Conservation (phyloP, 2,797 vertebrate species). For the Champsocephalus esox region DNA sequence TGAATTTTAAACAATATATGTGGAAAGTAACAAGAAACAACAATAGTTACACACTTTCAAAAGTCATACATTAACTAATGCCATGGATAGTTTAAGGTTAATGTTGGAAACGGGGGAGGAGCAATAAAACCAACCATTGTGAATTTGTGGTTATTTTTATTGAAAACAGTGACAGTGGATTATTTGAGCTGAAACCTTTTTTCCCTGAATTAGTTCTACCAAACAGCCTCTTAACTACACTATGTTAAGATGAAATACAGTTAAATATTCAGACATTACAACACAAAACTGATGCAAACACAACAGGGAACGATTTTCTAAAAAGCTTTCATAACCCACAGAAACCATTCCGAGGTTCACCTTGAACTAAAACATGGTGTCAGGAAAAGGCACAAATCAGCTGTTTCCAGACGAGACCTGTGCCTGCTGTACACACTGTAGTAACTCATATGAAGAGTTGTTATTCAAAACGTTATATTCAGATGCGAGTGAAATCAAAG, state of each 20-base stretch:
- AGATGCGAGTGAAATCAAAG: neutral
- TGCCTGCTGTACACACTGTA: neutral
- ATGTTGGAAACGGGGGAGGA: neutral
- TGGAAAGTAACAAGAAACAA: too few species aligned
- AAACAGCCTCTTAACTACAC: constrained; percentile 71
- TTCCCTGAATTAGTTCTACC: constrained; percentile 82
- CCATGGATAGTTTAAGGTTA: too few species aligned
- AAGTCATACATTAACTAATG: too few species aligned
- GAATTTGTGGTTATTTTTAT: constrained; percentile 72
- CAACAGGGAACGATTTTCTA: constrained; percentile 49
- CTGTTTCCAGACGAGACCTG: neutral
- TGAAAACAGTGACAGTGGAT: constrained; percentile 79
- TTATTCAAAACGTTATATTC: constrained; percentile 1
- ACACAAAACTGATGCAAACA: constrained; percentile 75
- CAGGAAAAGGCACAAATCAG: neutral
- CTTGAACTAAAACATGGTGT: neutral
- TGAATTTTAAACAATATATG: too few species aligned
- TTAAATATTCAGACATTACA: constrained; percentile 76
- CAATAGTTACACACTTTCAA: too few species aligned
- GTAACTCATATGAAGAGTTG: neutral
- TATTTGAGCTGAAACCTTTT: constrained; percentile 72
- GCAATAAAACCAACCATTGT: neutral
- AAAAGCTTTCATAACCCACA: constrained; percentile 45
- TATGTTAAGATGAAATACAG: constrained; percentile 77
- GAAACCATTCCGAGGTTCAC: constrained; percentile 31